Conservation (phyloP, 2,888 invertebrate genomes). For the Cantharis nigra region DNA sequence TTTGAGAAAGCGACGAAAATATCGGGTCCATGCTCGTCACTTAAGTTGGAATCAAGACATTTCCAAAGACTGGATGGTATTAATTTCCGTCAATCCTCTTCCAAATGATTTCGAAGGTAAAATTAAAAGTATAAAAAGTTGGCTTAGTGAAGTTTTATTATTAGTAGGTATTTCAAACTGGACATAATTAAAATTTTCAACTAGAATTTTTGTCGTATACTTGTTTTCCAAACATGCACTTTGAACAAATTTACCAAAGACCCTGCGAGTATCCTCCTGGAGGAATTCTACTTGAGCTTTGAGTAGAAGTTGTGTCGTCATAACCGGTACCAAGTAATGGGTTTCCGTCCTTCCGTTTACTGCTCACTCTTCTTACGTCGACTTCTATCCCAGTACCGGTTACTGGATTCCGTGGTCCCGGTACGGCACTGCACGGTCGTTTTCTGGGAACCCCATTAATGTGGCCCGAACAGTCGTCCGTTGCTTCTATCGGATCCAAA, state of each 20-base stretch:
- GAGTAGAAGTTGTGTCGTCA: constrained; percentile 14
- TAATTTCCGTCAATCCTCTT: constrained; percentile 43
- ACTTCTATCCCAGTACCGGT: constrained; percentile 50
- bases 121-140: constrained; percentile 29
- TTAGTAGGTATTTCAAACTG: neutral
- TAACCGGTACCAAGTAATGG: constrained; percentile 52
- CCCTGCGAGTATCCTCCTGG: constrained; percentile 54
- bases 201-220: constrained; percentile 8
- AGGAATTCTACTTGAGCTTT: constrained; percentile 46
- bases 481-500: constrained; percentile 35
- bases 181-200: neutral
- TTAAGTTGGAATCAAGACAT: constrained; percentile 31
- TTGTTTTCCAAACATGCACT: neutral
- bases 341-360: constrained; percentile 47
- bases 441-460: constrained; percentile 37
- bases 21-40: constrained; percentile 37
- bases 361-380: constrained; percentile 41
- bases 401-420: constrained; percentile 45
- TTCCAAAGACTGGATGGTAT: constrained; percentile 41
- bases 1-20: constrained; percentile 43
- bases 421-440: constrained; percentile 24
- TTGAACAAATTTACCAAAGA: constrained; percentile 45
- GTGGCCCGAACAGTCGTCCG: constrained; percentile 31
- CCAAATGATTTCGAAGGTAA: constrained; percentile 35
- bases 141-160: neutral